These are phyloP conservation scores for Agrotis exclamationis DNA, from an alignment of 2,888 invertebrate genomes.

Conservation along the genomic window DNA sequence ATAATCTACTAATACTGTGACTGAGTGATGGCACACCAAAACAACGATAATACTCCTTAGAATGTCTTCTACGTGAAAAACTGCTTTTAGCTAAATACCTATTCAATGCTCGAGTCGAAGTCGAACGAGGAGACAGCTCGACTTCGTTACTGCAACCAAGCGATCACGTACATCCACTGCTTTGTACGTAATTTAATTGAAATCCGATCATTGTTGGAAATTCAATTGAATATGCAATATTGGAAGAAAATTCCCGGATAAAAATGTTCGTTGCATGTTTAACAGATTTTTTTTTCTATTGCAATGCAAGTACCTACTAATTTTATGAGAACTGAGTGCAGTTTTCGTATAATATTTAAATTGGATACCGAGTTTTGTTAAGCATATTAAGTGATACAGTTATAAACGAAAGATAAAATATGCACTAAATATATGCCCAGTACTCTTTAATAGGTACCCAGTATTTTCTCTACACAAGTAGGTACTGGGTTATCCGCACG, in stretches of 20 bases:
- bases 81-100: background rate
- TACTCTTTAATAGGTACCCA: no score
- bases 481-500: no score
- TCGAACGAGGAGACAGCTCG: slow-evolving; percentile 9
- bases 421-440: no score
- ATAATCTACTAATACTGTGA: no score
- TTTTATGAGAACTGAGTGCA: no score
- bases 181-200: slow-evolving; percentile 33
- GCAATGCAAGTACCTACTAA: background rate
- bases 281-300: background rate
- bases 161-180: slow-evolving; percentile 18
- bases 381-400: no score
- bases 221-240: slow-evolving; percentile 32
- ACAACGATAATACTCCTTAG: background rate
- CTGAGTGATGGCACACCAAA: background rate
- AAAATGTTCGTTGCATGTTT: slow-evolving; percentile 9
- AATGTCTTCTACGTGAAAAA: background rate
- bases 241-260: slow-evolving; percentile 9
- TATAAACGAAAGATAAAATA: no score
- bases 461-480: no score
- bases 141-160: slow-evolving; percentile 23
- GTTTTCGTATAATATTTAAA: no score
- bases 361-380: no score
- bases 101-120: background rate
- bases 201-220: slow-evolving; percentile 31